Conservation (phyloP, 1,140 invertebrate genomes). For the Eriocheir sinensis region DNA sequence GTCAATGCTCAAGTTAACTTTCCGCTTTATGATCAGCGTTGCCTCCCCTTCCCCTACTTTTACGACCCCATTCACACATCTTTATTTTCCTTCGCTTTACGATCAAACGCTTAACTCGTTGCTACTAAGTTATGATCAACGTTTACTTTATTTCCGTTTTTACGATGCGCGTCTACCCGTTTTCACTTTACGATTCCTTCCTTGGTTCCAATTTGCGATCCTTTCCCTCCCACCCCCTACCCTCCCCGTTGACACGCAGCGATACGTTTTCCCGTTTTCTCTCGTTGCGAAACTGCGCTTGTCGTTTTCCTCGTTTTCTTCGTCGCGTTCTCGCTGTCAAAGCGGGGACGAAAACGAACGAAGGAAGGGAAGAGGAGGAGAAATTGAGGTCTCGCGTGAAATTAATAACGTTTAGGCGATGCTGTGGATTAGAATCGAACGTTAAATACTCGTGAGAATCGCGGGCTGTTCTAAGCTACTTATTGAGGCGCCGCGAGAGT, state of each 20-base stretch:
- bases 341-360: no score
- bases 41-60: neutral
- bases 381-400: no score
- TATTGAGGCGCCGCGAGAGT: no score
- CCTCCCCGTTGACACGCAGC: neutral
- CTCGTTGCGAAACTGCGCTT: neutral
- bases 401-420: no score
- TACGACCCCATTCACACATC: conserved; percentile 8
- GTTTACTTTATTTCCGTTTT: neutral
- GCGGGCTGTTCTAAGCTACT: no score
- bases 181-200: no score
- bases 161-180: neutral
- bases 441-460: no score
- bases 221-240: neutral
- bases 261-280: neutral
- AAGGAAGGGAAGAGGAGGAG: no score
- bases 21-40: neutral
- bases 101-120: neutral
- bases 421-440: no score
- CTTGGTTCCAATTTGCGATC: neutral
- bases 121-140: neutral
- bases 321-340: no score
- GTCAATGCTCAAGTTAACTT: no score
- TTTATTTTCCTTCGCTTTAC: neutral
- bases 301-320: no score